These are phyloP conservation scores for Dolichomitus sp. DNA, from an alignment of 2,888 invertebrate species.

Conservation along the genomic window DNA sequence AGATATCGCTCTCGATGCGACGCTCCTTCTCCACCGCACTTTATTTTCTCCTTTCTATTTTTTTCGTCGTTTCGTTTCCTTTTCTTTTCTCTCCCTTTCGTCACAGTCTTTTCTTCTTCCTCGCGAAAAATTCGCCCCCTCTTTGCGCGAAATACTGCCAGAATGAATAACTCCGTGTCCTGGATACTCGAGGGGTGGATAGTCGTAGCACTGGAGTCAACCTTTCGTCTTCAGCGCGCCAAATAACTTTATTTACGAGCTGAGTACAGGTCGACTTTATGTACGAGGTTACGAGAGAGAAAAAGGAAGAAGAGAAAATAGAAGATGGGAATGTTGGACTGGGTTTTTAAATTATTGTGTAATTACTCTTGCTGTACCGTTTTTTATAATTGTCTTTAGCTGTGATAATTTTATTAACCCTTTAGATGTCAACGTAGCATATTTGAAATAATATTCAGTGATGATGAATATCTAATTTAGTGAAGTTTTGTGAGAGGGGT, in stretches of 20 bases:
- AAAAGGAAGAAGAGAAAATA: slow-evolving; percentile 8
- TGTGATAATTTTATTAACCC: too few relatives aligned
- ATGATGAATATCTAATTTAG: too few relatives aligned
- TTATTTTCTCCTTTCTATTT: slow-evolving; percentile 25
- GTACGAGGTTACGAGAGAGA: slow-evolving; percentile 47
- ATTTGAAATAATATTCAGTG: too few relatives aligned
- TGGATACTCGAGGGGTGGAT: slow-evolving; percentile 30
- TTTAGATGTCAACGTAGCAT: too few relatives aligned
- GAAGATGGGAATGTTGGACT: background rate
- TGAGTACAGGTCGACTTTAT: slow-evolving; percentile 53
- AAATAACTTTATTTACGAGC: slow-evolving; percentile 62
- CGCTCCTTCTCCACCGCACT: slow-evolving; percentile 59
- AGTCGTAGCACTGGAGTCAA: slow-evolving; percentile 30
- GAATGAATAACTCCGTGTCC: slow-evolving; percentile 46
- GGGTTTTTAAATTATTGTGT: too few relatives aligned
- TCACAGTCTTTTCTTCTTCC: background rate
- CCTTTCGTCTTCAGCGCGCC: slow-evolving; percentile 54
- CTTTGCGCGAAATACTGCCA: slow-evolving; percentile 35
- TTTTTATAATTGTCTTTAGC: too few relatives aligned
- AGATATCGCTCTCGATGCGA: slow-evolving; percentile 59
- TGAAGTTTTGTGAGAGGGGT: too few relatives aligned
- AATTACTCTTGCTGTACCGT: too few relatives aligned
- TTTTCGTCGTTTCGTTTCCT: background rate
- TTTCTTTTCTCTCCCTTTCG: slow-evolving; percentile 1
- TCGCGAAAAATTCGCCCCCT: slow-evolving; percentile 12